Evolutionary conservation across 2,888 invertebrate species (phyloP).

Genomic region (Drosophila tripunctata): DNA sequence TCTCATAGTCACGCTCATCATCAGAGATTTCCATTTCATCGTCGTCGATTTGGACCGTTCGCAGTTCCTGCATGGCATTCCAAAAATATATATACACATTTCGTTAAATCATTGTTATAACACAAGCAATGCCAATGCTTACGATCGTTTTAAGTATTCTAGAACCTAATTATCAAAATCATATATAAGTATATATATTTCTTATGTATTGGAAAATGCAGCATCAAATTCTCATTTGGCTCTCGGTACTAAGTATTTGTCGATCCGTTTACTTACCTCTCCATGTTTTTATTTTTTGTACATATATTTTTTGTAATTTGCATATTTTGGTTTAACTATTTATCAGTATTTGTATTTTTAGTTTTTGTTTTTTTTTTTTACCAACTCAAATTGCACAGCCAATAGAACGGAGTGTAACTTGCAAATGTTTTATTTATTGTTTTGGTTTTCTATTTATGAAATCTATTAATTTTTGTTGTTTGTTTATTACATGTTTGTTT

Average conservation of each 20-base stretch:
- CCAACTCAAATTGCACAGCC: constrained; percentile 56
- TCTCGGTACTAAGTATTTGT: constrained; percentile 50
- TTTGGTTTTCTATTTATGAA: constrained; percentile 22
- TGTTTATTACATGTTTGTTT: constrained; percentile 17
- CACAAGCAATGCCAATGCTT: constrained; percentile 33
- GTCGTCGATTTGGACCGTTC: constrained; percentile 86
- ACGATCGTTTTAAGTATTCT: constrained; percentile 40
- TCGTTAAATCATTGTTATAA: constrained; percentile 17
- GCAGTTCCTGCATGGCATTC: constrained; percentile 82
- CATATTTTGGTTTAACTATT: constrained; percentile 16
- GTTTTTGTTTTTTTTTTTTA: constrained; percentile 49
- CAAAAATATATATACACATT: constrained; percentile 39
- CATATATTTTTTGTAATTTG: constrained; percentile 41
- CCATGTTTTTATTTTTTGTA: constrained; percentile 31
- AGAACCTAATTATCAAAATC: constrained; percentile 69
- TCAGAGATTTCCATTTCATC: constrained; percentile 96
- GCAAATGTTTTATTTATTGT: constrained; percentile 15
- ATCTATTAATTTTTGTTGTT: constrained; percentile 15
- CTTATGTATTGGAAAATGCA: constrained; percentile 56
- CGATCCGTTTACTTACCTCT: constrained; percentile 73
- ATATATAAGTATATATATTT: constrained; percentile 6
- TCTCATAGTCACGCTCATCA: constrained; percentile 87
- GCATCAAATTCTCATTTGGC: constrained; percentile 49
- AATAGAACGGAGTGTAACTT: constrained; percentile 59
- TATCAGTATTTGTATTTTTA: constrained; percentile 42